A percentile compares a stretch with the other conserved stretches of the same genome.
These are phyloP conservation scores for Dynastes grantii DNA, from an alignment of 2,888 invertebrate species.

Conservation along the genomic window DNA sequence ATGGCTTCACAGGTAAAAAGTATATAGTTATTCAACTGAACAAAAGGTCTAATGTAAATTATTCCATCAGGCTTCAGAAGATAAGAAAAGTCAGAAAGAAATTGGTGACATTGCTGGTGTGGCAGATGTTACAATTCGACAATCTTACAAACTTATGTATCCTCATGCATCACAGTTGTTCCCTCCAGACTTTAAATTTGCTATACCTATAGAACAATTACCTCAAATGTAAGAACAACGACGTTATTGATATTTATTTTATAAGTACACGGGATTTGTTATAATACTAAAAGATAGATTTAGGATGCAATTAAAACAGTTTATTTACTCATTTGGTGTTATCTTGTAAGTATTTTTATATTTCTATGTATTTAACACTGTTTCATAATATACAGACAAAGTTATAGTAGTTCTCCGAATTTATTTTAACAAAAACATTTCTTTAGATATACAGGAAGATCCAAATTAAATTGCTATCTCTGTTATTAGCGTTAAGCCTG, in stretches of 20 bases:
- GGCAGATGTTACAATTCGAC: slow-evolving; percentile 97
- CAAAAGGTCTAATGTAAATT: not conserved
- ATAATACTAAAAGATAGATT: slow-evolving; percentile 30
- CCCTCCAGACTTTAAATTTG: slow-evolving; percentile 96
- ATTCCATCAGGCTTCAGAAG: slow-evolving; percentile 82
- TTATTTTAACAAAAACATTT: no score
- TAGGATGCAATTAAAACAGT: slow-evolving; percentile 14
- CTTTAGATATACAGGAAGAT: no score
- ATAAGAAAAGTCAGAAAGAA: slow-evolving; percentile 96
- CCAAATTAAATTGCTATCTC: no score
- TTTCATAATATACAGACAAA: slow-evolving; percentile 35
- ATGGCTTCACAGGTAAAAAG: slow-evolving; percentile 91
- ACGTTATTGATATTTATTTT: slow-evolving; percentile 43
- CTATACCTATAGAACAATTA: slow-evolving; percentile 93
- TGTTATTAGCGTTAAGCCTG: no score
- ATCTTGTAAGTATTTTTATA: slow-evolving; percentile 45
- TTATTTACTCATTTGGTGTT: slow-evolving; percentile 29
- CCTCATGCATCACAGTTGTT: slow-evolving; percentile 94
- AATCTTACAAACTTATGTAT: slow-evolving; percentile 98
- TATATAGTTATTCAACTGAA: slow-evolving; percentile 53
- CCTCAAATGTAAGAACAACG: slow-evolving; percentile 82
- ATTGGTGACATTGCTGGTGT: slow-evolving; percentile 99
- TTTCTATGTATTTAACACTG: slow-evolving; percentile 44
- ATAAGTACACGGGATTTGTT: slow-evolving; percentile 33
- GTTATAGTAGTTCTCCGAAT: not conserved